phyloP scores from a whole-genome alignment of 2,113 vertebrate species.

The Sceloporus undulatus region DNA sequence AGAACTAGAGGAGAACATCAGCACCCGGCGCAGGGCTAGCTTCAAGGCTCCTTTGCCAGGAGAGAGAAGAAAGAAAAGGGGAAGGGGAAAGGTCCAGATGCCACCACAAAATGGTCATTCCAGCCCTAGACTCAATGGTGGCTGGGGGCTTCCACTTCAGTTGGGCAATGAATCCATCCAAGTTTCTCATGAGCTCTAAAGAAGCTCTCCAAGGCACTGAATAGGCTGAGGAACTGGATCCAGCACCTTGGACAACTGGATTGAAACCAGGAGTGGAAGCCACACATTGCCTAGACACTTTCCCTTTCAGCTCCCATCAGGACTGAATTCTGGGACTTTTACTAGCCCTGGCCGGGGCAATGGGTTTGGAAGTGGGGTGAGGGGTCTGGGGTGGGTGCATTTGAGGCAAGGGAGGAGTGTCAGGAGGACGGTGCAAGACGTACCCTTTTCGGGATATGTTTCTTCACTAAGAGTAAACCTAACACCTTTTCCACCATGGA shows the following conservation, averaged over 20 bases:
- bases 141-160: too few relatives aligned
- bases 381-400: slow-evolving; percentile 66
- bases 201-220: too few relatives aligned
- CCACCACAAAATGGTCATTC: not conserved
- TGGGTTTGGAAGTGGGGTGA: slow-evolving; percentile 43
- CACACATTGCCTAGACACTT: not conserved
- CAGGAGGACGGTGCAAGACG: slow-evolving; percentile 76
- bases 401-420: slow-evolving; percentile 26
- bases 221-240: too few relatives aligned
- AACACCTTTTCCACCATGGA: slow-evolving; percentile 98
- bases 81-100: not conserved
- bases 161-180: too few relatives aligned
- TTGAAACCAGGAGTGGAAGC: too few relatives aligned
- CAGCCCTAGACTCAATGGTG: not conserved
- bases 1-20: slow-evolving; percentile 20
- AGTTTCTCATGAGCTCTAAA: too few relatives aligned
- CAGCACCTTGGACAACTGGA: too few relatives aligned
- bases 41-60: slow-evolving; percentile 62
- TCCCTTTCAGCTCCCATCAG: not conserved
- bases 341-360: slow-evolving; percentile 71
- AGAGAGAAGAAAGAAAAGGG: not conserved
- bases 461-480: slow-evolving; percentile 99
- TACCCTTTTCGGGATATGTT: slow-evolving; percentile 99
- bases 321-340: slow-evolving; percentile 65
- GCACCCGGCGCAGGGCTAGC: slow-evolving; percentile 73